phyloP scores from a whole-genome alignment of 2,888 invertebrate species.

The Tridacna crocea region DNA sequence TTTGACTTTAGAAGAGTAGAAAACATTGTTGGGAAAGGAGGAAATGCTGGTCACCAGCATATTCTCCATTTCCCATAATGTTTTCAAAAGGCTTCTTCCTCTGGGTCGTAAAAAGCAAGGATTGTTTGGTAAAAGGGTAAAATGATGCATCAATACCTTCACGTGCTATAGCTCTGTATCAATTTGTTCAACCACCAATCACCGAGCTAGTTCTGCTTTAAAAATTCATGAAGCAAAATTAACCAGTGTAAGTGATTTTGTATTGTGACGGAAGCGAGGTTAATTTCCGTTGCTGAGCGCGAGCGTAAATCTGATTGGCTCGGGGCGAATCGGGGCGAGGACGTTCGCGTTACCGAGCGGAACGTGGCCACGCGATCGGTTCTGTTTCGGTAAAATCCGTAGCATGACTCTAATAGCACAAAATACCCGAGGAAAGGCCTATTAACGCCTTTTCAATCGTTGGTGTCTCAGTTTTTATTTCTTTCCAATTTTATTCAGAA shows the following conservation, averaged over 20 bases:
- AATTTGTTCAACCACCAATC: constrained; percentile 52
- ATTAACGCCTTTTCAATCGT: constrained; percentile 14
- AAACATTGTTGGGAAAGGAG: too few relatives aligned
- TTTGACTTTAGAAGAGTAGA: too few relatives aligned
- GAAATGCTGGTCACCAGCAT: too few relatives aligned
- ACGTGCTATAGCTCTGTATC: constrained; percentile 25
- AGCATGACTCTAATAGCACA: constrained; percentile 49
- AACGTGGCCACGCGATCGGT: constrained; percentile 57
- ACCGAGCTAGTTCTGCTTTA: constrained; percentile 54
- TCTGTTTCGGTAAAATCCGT: constrained; percentile 56
- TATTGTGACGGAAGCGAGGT: constrained; percentile 48
- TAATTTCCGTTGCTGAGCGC: constrained; percentile 54
- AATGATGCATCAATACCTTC: constrained; percentile 27
- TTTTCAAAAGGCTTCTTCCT: too few relatives aligned
- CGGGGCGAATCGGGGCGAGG: constrained; percentile 46
- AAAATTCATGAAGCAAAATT: constrained; percentile 60
- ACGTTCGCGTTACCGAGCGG: constrained; percentile 38
- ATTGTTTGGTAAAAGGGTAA: not conserved
- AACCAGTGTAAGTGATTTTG: constrained; percentile 59
- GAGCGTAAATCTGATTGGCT: constrained; percentile 55
- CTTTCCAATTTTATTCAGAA: constrained; percentile 3
- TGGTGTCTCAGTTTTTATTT: constrained; percentile 12
- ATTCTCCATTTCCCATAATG: too few relatives aligned
- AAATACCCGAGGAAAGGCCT: constrained; percentile 41
- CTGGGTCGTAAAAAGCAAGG: too few relatives aligned